A percentile compares a stretch with the other conserved stretches of the same genome.
Conservation (phyloP, 1,140 invertebrate genomes). For the Macrotrachela quadricornifera region DNA sequence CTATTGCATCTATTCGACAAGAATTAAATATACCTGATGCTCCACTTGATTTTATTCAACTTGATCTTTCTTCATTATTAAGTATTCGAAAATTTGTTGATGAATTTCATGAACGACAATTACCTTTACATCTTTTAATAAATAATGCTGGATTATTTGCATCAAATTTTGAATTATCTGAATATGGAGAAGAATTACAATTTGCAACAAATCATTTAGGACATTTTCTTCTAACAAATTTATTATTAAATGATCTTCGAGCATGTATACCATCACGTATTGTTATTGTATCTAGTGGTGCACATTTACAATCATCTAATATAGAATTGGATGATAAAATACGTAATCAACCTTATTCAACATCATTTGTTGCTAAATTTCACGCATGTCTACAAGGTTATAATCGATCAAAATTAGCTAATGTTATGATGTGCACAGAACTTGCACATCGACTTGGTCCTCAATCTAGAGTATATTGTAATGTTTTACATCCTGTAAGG, state of each 20-base stretch:
- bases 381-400: no score
- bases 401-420: no score
- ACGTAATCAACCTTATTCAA: no score
- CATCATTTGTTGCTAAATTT: no score
- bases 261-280: no score
- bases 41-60: background rate
- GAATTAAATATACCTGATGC: background rate
- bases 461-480: no score
- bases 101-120: background rate
- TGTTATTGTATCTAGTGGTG: no score
- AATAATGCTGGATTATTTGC: conserved; percentile 5
- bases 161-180: background rate
- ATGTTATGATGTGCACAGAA: no score
- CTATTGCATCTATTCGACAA: background rate
- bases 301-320: no score
- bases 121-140: conserved; percentile 15
- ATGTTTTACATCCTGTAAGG: no score
- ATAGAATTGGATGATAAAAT: no score
- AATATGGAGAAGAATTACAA: conserved; percentile 16
- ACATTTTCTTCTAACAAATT: conserved; percentile 15
- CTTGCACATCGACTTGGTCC: no score
- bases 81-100: conserved; percentile 8
- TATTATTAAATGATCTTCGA: conserved; percentile 10
- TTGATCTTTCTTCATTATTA: conserved; percentile 6
- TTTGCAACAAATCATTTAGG: conserved; percentile 22